phyloP scores from a whole-genome alignment of 2,113 vertebrate species.

The Anarrhichthys ocellatus region DNA sequence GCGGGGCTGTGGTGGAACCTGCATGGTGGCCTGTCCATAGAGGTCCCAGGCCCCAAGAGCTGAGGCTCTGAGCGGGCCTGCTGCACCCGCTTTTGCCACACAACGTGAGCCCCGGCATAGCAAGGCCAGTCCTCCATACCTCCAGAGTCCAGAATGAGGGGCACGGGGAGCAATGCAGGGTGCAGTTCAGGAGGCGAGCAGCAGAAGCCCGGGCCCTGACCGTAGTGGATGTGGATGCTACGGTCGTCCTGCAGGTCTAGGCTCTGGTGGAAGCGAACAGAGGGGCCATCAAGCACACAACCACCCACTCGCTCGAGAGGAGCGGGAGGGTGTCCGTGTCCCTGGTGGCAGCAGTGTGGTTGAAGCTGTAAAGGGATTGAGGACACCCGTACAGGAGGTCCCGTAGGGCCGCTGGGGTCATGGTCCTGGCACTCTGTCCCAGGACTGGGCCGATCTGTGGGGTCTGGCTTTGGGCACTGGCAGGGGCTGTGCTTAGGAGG shows the following conservation, averaged over 20 bases:
- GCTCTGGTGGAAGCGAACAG: slow-evolving; percentile 84
- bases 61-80: slow-evolving; percentile 83
- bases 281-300: slow-evolving; percentile 82
- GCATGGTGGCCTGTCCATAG: slow-evolving; percentile 75
- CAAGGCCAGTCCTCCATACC: slow-evolving; percentile 81
- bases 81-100: slow-evolving; percentile 88
- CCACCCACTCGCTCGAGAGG: slow-evolving; percentile 81
- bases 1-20: slow-evolving; percentile 74
- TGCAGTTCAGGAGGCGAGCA: slow-evolving; percentile 85
- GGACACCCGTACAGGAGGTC: slow-evolving; percentile 63
- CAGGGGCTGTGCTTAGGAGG: slow-evolving; percentile 74
- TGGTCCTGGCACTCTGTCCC: slow-evolving; percentile 72
- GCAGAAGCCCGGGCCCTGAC: slow-evolving; percentile 80
- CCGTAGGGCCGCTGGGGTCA: slow-evolving; percentile 51
- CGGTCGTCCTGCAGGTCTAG: slow-evolving; percentile 83
- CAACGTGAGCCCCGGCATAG: slow-evolving; percentile 79
- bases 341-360: slow-evolving; percentile 81
- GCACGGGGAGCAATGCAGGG: slow-evolving; percentile 84
- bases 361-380: slow-evolving; percentile 70
- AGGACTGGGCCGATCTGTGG: slow-evolving; percentile 68
- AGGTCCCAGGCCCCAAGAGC: slow-evolving; percentile 77
- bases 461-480: slow-evolving; percentile 77
- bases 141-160: slow-evolving; percentile 85
- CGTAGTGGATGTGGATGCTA: slow-evolving; percentile 79
- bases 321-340: slow-evolving; percentile 81